Evolutionary conservation across 2,888 invertebrate species (phyloP).

Genomic region (Ditylenchus weischeri): DNA sequence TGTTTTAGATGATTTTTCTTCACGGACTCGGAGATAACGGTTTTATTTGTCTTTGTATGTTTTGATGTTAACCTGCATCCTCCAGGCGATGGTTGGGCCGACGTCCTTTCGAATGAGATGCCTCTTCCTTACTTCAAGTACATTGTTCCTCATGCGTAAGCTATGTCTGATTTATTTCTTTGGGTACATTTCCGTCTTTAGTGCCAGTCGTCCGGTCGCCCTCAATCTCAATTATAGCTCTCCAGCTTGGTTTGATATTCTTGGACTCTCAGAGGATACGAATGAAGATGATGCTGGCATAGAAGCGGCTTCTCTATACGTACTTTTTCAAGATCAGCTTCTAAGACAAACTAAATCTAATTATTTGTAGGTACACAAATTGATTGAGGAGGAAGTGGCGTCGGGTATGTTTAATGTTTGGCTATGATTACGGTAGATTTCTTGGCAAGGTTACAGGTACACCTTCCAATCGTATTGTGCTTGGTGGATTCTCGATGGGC

Average conservation of each 20-base stretch:
- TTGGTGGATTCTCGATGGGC: slow-evolving; percentile 39
- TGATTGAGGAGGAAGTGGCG: slow-evolving; percentile 50
- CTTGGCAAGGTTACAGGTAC: slow-evolving; percentile 37
- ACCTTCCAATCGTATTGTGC: slow-evolving; percentile 38
- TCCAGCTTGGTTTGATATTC: slow-evolving; percentile 58
- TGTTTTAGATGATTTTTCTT: slow-evolving; percentile 53
- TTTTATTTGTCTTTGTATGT: no score
- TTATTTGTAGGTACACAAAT: slow-evolving; percentile 32
- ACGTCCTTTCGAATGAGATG: slow-evolving; percentile 39
- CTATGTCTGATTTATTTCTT: not conserved
- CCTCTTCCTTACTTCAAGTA: slow-evolving; percentile 40
- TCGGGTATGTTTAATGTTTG: slow-evolving; percentile 5
- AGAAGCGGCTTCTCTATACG: slow-evolving; percentile 45
- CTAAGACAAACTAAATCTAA: no score
- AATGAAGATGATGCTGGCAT: slow-evolving; percentile 55
- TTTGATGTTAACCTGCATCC: no score
- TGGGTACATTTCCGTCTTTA: slow-evolving; percentile 26
- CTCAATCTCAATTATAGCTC: slow-evolving; percentile 56
- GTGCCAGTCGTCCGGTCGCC: slow-evolving; percentile 46
- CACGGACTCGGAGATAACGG: slow-evolving; percentile 56
- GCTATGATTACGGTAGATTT: no score
- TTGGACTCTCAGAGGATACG: slow-evolving; percentile 43
- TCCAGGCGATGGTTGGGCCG: slow-evolving; percentile 56
- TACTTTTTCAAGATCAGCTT: slow-evolving; percentile 11
- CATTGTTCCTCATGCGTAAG: slow-evolving; percentile 54